A percentile compares a stretch with the other conserved stretches of the same genome.
These are phyloP conservation scores for Prionailurus bengalensis DNA, from an alignment of 2,113 vertebrate genomes.

Conservation along the genomic window DNA sequence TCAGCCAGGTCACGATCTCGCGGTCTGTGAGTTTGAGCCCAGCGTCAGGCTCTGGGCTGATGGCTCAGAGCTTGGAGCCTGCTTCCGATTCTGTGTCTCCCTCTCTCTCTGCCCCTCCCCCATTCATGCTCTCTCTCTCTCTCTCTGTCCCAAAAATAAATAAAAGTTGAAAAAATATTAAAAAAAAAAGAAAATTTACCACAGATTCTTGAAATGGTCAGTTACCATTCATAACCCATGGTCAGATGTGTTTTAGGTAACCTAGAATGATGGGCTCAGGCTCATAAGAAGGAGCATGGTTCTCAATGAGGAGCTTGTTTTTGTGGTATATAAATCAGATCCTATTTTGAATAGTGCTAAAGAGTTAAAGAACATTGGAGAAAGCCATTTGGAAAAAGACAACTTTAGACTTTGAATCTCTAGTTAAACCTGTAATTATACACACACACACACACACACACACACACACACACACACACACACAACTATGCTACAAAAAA, in stretches of 20 bases:
- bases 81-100: too few species aligned
- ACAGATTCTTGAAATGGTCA: neutral
- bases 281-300: neutral
- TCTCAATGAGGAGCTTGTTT: neutral
- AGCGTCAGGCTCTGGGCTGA: too few species aligned
- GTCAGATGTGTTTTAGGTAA: neutral
- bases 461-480: neutral
- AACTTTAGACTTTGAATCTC: neutral
- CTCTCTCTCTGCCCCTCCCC: too few species aligned
- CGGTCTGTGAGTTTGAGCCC: too few species aligned
- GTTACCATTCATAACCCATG: neutral
- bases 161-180: neutral
- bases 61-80: too few species aligned
- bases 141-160: too few species aligned
- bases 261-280: neutral
- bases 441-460: rapidly evolving
- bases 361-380: neutral
- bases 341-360: neutral
- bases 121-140: too few species aligned
- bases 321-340: neutral
- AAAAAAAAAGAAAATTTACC: neutral
- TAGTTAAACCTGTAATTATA: neutral
- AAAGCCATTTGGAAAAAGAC: neutral
- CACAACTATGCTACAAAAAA: neutral
- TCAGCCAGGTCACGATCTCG: too few species aligned